These are phyloP conservation scores for Protosalanx chinensis DNA, from an alignment of 2,797 vertebrate genomes.

Conservation along the genomic window DNA sequence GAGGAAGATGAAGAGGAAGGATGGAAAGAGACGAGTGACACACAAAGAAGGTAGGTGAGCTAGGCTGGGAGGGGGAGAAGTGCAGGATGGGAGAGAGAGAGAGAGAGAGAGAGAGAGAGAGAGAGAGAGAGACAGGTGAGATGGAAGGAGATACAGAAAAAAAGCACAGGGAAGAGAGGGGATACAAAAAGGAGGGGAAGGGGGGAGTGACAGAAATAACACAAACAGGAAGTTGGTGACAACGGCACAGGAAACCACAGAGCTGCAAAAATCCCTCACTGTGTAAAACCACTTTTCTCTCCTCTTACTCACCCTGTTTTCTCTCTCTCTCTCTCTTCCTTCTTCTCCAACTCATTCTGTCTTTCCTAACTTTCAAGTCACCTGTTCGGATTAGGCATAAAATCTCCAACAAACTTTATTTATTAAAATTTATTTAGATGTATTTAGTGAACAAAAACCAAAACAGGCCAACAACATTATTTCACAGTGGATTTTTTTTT, in stretches of 20 bases:
- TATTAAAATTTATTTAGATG: too few relatives aligned
- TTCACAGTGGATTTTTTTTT: too few relatives aligned
- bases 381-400: slow-evolving; percentile 25
- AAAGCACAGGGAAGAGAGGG: neutral
- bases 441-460: too few relatives aligned
- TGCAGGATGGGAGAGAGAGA: neutral
- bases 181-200: neutral
- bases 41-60: neutral
- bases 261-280: slow-evolving; percentile 48
- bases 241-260: slow-evolving; percentile 71
- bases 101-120: neutral
- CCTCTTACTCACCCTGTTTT: slow-evolving; percentile 34
- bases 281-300: slow-evolving; percentile 34
- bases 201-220: slow-evolving; percentile 49
- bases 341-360: neutral
- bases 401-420: slow-evolving; percentile 19
- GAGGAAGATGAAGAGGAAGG: too few relatives aligned
- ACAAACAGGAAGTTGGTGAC: slow-evolving; percentile 71
- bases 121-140: neutral
- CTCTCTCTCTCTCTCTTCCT: slow-evolving; percentile 25
- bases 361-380: slow-evolving; percentile 29
- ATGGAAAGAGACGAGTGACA: neutral
- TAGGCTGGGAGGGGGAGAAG: neutral
- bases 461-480: too few relatives aligned
- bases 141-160: neutral